Conservation (phyloP, 2,888 invertebrate species). For the Xylota segnis region DNA sequence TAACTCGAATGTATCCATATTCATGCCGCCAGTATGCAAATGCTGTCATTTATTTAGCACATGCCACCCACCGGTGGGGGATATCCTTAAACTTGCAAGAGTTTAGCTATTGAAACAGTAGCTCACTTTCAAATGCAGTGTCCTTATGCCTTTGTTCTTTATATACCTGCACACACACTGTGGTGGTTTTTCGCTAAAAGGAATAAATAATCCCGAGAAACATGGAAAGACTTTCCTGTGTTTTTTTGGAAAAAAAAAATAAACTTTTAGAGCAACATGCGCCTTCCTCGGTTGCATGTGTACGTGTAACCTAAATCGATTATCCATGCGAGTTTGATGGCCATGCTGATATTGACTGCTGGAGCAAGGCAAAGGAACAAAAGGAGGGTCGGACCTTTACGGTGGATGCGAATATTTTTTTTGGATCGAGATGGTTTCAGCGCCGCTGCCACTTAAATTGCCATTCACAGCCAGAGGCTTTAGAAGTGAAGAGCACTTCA, state of each 20-base stretch:
- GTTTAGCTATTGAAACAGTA: slow-evolving; percentile 42
- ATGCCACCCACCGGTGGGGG: slow-evolving; percentile 55
- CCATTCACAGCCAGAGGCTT: neutral
- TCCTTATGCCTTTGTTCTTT: neutral
- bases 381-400: neutral
- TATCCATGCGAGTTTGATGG: slow-evolving; percentile 6
- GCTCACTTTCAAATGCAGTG: slow-evolving; percentile 46
- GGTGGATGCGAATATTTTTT: neutral
- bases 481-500: neutral
- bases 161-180: neutral
- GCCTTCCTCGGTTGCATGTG: neutral
- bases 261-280: neutral
- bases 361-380: too few species aligned
- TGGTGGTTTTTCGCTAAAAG: too few species aligned
- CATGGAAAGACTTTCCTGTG: slow-evolving; percentile 16
- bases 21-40: slow-evolving; percentile 67
- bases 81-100: slow-evolving; percentile 64
- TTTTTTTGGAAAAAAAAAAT: neutral
- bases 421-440: neutral
- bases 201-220: too few species aligned
- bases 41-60: slow-evolving; percentile 66
- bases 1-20: slow-evolving; percentile 66
- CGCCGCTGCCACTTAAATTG: neutral
- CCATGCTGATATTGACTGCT: neutral
- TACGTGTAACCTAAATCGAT: slow-evolving; percentile 22